Base-by-base conservation (phyloP, 2,113 vertebrate genomes). In the Colossoma macropomum region DNA sequence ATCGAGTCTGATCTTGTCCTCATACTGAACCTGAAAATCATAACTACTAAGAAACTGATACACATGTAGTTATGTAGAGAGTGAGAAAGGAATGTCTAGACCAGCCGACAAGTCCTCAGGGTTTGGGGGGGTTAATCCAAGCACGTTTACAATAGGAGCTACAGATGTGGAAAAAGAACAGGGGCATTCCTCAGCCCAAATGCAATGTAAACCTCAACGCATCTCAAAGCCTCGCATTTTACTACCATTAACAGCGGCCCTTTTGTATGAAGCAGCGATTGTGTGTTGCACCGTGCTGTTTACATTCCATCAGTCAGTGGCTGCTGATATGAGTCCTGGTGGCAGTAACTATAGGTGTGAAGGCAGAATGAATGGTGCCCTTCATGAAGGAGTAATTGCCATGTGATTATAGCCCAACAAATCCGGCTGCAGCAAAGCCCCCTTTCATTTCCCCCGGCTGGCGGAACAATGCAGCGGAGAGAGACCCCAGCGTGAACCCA, bases 381-480 rank as follows among this genome's bases (percentile, higher is more conserved):
- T 91, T 91, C 86, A 88, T 85, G 86, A 88, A 86, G 23, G 1
- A 88, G 87, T 88, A 91, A 89, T 88, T 87, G 76, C 86, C 70
- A 82, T 88, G 90, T 90, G 92, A 91, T 93, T 89, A 91, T 84
- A 85, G 84, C 87, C 88, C 88, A 86, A 89, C 88, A 84, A 90
- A 87, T 85, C 65, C 79, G 80, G 81, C 63, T 59, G 81, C 87
- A 71, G 89, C 89, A 90, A 90, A 90, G 83, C 88, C 81, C 77
- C 85, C 85, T 89, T 90, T 93, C 90, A 88, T 86, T 83, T 79
- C 52, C 85, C 75, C 72, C 66, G 71, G 87, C 78, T 87, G 85
- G 54, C 83, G 89, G 85, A 88, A 86, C 81, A 84, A 84, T 85
- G 80, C 56, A 12, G 34, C 11, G 28, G 50, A 48, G 79, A 77